Conservation (phyloP, 2,797 vertebrate genomes). For the Melanogrammus aeglefinus region DNA sequence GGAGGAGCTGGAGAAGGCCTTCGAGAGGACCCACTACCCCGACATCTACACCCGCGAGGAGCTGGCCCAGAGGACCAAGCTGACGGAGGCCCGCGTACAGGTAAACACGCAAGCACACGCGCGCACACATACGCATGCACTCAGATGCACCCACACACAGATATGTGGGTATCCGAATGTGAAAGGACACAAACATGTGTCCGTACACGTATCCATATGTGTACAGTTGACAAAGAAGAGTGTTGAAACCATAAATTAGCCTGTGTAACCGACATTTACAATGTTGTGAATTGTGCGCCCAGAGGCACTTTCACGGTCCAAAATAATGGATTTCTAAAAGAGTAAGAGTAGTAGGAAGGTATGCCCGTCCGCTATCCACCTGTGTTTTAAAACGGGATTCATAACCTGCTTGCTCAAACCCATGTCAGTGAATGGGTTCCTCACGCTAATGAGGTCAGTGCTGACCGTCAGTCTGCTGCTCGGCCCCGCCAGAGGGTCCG, state of each 20-base stretch:
- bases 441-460: neutral
- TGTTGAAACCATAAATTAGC: neutral
- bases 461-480: conserved; percentile 32
- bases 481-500: conserved; percentile 28
- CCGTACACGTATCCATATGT: neutral
- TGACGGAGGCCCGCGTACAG: conserved; percentile 96
- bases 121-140: neutral
- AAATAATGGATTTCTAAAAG: too few relatives aligned
- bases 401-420: too few relatives aligned
- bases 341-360: too few relatives aligned
- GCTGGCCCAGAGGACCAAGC: conserved; percentile 96
- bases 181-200: neutral
- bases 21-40: conserved; percentile 97
- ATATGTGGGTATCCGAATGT: neutral
- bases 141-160: neutral
- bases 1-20: conserved; percentile 98
- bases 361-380: too few relatives aligned
- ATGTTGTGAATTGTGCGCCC: too few relatives aligned
- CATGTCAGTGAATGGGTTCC: too few relatives aligned
- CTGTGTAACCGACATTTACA: too few relatives aligned
- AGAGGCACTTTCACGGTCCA: too few relatives aligned
- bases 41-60: conserved; percentile 98
- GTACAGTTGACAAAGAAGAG: neutral
- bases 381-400: too few relatives aligned
- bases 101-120: conserved; percentile 62